Evolutionary conservation across 2,113 vertebrate species (phyloP).

Genomic region (Oreochromis niloticus): DNA sequence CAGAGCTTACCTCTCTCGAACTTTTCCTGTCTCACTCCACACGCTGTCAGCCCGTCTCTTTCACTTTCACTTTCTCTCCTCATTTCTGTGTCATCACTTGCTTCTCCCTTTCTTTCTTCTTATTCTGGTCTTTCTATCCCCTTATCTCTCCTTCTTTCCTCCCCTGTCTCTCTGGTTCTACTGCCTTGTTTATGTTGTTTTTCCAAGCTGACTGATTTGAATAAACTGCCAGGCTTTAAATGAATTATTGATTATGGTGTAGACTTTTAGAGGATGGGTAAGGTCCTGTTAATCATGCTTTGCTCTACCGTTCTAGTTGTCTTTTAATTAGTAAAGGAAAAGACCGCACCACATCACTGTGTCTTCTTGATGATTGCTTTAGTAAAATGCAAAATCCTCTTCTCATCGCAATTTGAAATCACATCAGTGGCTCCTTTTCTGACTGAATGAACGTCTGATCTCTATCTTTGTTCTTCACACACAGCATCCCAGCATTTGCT

Average conservation of each 20-base stretch:
- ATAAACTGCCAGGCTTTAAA: conserved; percentile 61
- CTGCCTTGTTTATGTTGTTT: conserved; percentile 35
- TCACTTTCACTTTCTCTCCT: background rate
- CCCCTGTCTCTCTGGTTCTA: background rate
- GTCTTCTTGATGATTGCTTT: background rate
- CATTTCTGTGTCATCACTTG: background rate
- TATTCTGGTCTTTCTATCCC: background rate
- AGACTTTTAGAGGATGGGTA: conserved; percentile 41
- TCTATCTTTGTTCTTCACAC: background rate
- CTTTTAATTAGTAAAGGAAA: conserved; percentile 59
- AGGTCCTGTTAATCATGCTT: conserved; percentile 48
- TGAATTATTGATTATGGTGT: conserved; percentile 68
- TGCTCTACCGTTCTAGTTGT: conserved; percentile 39
- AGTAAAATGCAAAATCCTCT: background rate
- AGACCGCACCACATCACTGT: conserved; percentile 16
- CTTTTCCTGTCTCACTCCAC: conserved; percentile 25
- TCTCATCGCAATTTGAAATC: background rate
- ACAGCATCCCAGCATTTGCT: background rate
- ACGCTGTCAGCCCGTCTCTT: background rate
- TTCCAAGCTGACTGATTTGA: conserved; percentile 55
- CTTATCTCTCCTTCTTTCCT: background rate
- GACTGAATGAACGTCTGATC: background rate
- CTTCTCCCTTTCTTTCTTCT: background rate
- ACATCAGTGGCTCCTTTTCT: background rate
- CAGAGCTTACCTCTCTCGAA: conserved; percentile 57